Evolutionary conservation across 2,797 vertebrate genomes (phyloP).

Genomic region (Cuculus canorus): DNA sequence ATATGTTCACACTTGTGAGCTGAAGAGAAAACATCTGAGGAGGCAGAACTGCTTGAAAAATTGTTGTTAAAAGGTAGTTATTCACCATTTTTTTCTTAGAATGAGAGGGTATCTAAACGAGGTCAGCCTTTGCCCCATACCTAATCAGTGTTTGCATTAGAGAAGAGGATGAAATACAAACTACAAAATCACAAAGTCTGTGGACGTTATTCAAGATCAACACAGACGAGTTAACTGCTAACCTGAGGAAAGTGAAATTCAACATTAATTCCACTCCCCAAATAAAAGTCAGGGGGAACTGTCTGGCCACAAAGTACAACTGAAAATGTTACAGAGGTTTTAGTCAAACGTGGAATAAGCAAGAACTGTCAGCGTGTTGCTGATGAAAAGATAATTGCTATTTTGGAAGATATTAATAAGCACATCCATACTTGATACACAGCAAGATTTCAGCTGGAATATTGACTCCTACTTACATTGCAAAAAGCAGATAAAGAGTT

Average conservation of each 20-base stretch:
- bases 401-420: not conserved
- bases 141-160: not conserved
- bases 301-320: not conserved
- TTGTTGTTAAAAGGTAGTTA: not conserved
- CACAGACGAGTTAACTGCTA: not conserved
- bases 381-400: not conserved
- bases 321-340: not conserved
- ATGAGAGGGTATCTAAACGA: not conserved
- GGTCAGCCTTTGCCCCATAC: not conserved
- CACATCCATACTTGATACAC: not conserved
- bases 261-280: not conserved
- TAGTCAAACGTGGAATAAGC: not conserved
- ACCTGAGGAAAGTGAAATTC: constrained; percentile 1
- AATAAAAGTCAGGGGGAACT: not conserved
- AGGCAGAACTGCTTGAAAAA: not conserved
- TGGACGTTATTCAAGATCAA: constrained; percentile 11
- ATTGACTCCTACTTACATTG: not conserved
- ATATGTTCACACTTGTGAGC: not conserved
- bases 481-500: not conserved
- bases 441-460: not conserved
- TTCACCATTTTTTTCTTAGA: not conserved
- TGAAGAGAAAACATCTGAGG: not conserved
- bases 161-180: constrained; percentile 10
- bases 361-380: not conserved
- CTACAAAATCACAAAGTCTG: not conserved